Evolutionary conservation across 2,888 invertebrate species (phyloP), one percentile per base, ranked within the genome.

Genomic region (Hanleya hanleyi): DNA sequence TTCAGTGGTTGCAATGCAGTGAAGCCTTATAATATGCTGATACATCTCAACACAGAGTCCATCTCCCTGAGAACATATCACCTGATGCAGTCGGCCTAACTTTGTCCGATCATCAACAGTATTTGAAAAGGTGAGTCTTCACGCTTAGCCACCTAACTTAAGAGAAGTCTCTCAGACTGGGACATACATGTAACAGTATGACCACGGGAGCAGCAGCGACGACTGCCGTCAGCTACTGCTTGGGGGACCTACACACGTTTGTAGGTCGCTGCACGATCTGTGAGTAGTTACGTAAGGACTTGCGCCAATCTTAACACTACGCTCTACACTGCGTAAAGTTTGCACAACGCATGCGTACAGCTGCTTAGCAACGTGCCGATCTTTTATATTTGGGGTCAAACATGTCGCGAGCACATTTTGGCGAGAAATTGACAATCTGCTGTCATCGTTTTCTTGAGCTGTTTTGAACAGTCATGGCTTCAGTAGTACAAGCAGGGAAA

Each of bases 1-100:
- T 71, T 67, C 41, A 66, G 41, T 37, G 67, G 71, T 2, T 12
- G 62, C 15, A 71, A 47, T n/a, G 38, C 67, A 1, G 35, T 41
- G 2, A 50, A 67, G 22, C 32, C 51, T n/a, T 41, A 67, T 9
- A 66, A 41, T 26, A 7, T 36, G 1, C 64, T 72, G 12, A 22
- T 49, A n/a, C 62, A 67, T 50, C 37, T 47, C 1, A 36, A 26
- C 3, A 36, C 68, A 5, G 12, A 3, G 1, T 49, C 15, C 18
- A 47, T 62, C 32, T 12, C 61, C 26, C 15, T 15, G 15, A 61
- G 32, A n/a, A 71, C 71, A 38, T 71, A 29, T 37, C 29, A 12
- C 4, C 12, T 26, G 18, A 35, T 67, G 7, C 71, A 71, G 38
- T 22, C 29, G 5, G 12, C 67, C 1, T 71, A 71, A 33, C 41